Conservation (phyloP, 2,797 vertebrate genomes). For the Nasua narica region DNA sequence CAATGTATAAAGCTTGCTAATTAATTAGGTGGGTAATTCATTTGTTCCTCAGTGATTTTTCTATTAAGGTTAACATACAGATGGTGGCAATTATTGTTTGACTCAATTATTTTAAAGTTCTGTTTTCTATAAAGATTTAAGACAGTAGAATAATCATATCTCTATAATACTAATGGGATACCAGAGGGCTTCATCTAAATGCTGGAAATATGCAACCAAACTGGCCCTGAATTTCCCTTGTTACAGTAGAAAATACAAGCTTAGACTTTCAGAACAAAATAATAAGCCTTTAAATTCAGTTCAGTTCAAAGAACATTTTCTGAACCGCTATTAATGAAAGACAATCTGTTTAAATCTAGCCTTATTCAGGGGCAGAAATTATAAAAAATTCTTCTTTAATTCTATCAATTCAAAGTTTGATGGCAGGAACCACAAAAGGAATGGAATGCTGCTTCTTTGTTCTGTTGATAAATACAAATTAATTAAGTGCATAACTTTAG, state of each 20-base stretch:
- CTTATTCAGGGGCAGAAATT: neutral
- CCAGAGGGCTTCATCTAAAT: conserved; percentile 16
- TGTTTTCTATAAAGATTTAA: conserved; percentile 51
- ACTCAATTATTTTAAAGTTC: conserved; percentile 25
- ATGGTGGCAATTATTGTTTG: conserved; percentile 40
- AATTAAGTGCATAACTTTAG: neutral
- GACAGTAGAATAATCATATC: neutral
- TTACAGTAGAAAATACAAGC: conserved; percentile 43
- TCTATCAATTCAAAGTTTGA: neutral
- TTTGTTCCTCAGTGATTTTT: conserved; percentile 38
- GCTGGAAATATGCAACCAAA: neutral
- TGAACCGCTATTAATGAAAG: conserved; percentile 37
- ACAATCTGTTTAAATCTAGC: neutral
- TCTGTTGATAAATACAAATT: neutral
- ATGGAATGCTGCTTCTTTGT: neutral
- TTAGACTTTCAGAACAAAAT: conserved; percentile 29
- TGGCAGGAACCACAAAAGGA: neutral
- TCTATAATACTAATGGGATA: neutral
- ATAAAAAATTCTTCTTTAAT: neutral
- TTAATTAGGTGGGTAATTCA: conserved; percentile 35
- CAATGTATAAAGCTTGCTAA: neutral
- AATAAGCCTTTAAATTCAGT: conserved; percentile 39
- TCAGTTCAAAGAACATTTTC: neutral
- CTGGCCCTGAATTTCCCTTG: neutral
- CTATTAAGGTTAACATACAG: conserved; percentile 29